Conservation (phyloP, 2,797 vertebrate genomes). For the Cuculus canorus region DNA sequence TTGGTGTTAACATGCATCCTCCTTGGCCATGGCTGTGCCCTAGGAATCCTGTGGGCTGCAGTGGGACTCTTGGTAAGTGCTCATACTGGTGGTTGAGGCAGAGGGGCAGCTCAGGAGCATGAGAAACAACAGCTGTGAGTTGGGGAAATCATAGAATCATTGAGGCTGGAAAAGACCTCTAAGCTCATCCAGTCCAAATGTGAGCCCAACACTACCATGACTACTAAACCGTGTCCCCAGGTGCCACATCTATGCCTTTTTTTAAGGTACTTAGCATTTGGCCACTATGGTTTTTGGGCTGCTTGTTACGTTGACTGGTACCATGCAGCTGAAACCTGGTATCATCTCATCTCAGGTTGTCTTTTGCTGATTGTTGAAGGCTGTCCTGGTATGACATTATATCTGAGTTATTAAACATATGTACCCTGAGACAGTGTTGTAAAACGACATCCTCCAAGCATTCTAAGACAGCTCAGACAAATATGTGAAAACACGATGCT, state of each 20-base stretch:
- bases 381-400: not conserved
- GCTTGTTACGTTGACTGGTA: not conserved
- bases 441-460: not conserved
- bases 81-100: not conserved
- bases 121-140: not conserved
- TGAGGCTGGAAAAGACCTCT: no score
- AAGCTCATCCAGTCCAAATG: no score
- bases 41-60: rapidly evolving
- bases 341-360: not conserved
- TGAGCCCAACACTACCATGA: no score
- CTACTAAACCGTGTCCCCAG: no score
- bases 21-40: rapidly evolving
- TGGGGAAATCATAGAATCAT: not conserved
- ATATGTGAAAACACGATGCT: rapidly evolving
- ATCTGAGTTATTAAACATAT: not conserved
- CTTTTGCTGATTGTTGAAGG: not conserved
- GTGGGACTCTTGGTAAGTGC: not conserved
- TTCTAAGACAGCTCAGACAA: not conserved
- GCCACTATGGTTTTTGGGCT: not conserved
- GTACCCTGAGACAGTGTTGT: not conserved
- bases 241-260: no score
- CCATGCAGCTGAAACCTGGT: rapidly evolving
- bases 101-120: not conserved
- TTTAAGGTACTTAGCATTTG: not conserved
- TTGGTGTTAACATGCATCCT: not conserved